Conservation (phyloP, 2,113 vertebrate genomes). For the Takifugu bimaculatus region DNA sequence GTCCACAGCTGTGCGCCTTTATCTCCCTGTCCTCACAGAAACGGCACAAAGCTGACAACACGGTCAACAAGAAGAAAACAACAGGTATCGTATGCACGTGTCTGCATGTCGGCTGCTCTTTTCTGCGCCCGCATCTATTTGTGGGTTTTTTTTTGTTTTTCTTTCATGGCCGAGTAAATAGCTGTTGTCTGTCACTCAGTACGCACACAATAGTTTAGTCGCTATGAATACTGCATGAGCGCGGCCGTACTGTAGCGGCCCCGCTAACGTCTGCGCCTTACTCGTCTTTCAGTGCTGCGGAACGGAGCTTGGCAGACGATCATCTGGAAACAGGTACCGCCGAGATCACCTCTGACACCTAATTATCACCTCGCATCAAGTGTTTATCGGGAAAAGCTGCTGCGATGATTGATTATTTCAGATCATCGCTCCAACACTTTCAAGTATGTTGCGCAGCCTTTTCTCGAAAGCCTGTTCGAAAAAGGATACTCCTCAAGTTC, state of each 20-base stretch:
- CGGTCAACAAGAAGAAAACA: constrained; percentile 96
- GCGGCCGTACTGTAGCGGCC: constrained; percentile 56
- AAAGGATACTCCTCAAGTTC: constrained; percentile 3
- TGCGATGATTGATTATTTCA: no score
- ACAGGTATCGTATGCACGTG: constrained; percentile 78
- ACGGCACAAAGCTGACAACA: constrained; percentile 96
- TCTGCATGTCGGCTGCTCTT: constrained; percentile 18
- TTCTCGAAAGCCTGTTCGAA: constrained; percentile 1
- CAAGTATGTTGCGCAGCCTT: constrained; percentile 1
- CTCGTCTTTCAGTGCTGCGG: constrained; percentile 87
- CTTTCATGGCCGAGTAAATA: constrained; percentile 56
- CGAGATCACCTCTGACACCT: constrained; percentile 12
- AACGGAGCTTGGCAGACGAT: constrained; percentile 92
- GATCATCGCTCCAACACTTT: no score
- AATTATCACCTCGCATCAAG: background rate
- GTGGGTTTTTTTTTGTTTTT: constrained; percentile 57
- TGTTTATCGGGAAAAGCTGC: no score
- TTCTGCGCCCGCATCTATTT: constrained; percentile 48
- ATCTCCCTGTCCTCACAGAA: constrained; percentile 77
- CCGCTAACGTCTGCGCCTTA: constrained; percentile 67
- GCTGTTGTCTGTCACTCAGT: constrained; percentile 54
- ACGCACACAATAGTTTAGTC: constrained; percentile 54
- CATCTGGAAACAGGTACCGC: constrained; percentile 94
- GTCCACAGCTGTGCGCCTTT: background rate
- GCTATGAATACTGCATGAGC: constrained; percentile 67